A percentile compares a stretch with the other conserved stretches of the same genome.
These are phyloP conservation scores for Cheilosia urbana DNA, from an alignment of 2,888 invertebrate species.

Conservation along the genomic window DNA sequence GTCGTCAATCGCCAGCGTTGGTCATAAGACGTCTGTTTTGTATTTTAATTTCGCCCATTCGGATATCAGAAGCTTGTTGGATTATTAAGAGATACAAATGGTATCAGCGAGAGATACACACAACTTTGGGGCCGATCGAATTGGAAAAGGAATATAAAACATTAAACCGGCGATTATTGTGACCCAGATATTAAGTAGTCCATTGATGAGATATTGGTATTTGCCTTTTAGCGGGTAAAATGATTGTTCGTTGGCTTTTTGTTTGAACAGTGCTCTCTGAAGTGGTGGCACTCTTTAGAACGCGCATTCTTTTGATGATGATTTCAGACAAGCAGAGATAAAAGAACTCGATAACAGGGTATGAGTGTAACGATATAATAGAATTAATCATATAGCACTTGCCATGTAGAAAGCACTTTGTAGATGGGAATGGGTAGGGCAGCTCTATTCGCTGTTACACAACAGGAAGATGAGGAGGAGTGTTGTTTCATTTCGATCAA, in stretches of 20 bases:
- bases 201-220: constrained; percentile 47
- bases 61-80: constrained; percentile 5
- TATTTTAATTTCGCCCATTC: constrained; percentile 18
- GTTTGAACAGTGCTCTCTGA: constrained; percentile 10
- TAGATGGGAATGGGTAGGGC: not conserved
- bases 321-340: constrained; percentile 2
- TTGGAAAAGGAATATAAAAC: too few relatives aligned
- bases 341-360: constrained; percentile 25
- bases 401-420: not conserved
- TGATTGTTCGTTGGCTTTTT: constrained; percentile 2
- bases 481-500: not conserved
- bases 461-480: not conserved
- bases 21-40: constrained; percentile 24
- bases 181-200: constrained; percentile 58
- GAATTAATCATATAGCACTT: constrained; percentile 16
- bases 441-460: not conserved
- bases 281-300: constrained; percentile 31
- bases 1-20: constrained; percentile 24
- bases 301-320: constrained; percentile 45
- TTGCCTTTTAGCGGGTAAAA: constrained; percentile 21
- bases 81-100: constrained; percentile 43
- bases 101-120: constrained; percentile 1
- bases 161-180: constrained; percentile 34
- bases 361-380: constrained; percentile 1
- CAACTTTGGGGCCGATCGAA: not conserved